These are phyloP conservation scores for Phocoena phocoena DNA, from an alignment of 2,113 vertebrate species.

Conservation along the genomic window DNA sequence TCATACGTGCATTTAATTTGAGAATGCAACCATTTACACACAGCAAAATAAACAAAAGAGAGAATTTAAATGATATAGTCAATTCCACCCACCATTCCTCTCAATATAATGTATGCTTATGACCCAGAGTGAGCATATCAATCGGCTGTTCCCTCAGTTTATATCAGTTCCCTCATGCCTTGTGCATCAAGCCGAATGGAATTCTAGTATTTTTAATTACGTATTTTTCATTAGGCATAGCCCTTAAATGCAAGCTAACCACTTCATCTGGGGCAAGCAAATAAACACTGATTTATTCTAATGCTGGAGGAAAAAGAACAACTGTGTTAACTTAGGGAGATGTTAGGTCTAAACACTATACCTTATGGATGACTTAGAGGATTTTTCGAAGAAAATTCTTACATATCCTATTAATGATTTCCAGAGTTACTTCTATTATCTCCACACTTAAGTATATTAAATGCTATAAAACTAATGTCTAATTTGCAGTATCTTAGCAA, in stretches of 20 bases:
- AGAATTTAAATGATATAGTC: constrained; percentile 6
- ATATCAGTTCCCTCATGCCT: neutral
- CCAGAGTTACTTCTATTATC: constrained; percentile 24
- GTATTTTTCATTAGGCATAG: constrained; percentile 22
- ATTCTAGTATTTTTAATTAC: constrained; percentile 39
- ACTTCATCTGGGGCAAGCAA: neutral
- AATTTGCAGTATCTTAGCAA: neutral
- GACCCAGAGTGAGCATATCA: neutral
- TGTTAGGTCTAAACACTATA: neutral
- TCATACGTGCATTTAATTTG: neutral
- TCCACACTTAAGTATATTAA: neutral
- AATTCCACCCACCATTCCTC: neutral
- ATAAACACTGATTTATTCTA: constrained; percentile 43
- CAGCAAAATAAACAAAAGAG: neutral
- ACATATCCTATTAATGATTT: neutral
- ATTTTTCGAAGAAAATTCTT: constrained; percentile 34
- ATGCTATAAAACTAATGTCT: constrained; percentile 20
- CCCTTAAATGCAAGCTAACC: constrained; percentile 21
- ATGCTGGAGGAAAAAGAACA: neutral
- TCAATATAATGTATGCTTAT: constrained; percentile 40
- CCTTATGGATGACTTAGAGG: neutral
- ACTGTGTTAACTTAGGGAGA: neutral
- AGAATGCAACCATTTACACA: constrained; percentile 42
- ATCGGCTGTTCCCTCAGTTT: neutral
- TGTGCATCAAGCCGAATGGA: neutral